Evolutionary conservation across 2,113 vertebrate genomes (phyloP).

Genomic region (Fukomys damarensis): DNA sequence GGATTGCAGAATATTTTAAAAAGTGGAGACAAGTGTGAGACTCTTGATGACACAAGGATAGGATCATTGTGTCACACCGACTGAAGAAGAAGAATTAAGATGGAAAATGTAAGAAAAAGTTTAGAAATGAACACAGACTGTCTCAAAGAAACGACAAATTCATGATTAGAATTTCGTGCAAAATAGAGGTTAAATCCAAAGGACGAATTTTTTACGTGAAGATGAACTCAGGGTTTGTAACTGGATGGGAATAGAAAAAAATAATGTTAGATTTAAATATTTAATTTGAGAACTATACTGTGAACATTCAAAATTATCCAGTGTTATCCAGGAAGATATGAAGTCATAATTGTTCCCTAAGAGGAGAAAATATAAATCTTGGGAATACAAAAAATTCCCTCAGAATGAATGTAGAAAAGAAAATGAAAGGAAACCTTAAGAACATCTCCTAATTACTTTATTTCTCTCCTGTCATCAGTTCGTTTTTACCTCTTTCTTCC

Average conservation of each 20-base stretch:
- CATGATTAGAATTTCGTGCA: not conserved
- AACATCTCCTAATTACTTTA: not conserved
- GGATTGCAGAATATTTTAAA: not conserved
- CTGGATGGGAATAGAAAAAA: not conserved
- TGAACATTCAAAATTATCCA: not conserved
- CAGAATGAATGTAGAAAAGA: not conserved
- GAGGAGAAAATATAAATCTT: not conserved
- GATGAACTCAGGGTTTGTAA: not conserved
- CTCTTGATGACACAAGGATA: not conserved
- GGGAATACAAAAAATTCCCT: not conserved
- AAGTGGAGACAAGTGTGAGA: not conserved
- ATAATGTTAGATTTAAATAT: not conserved
- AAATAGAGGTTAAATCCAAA: not conserved
- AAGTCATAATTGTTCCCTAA: not conserved
- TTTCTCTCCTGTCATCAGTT: not conserved
- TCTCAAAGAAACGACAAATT: not conserved
- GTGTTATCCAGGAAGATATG: not conserved
- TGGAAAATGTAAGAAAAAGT: not conserved
- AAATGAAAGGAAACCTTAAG: not conserved
- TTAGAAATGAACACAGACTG: not conserved
- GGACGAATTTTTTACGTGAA: not conserved
- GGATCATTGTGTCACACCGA: not conserved
- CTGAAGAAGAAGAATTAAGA: not conserved
- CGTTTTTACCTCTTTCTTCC: not conserved
- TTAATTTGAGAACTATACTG: not conserved